Evolutionary conservation across 1,140 invertebrate genomes (phyloP).

Genomic region (Diorhabda carinulata): DNA sequence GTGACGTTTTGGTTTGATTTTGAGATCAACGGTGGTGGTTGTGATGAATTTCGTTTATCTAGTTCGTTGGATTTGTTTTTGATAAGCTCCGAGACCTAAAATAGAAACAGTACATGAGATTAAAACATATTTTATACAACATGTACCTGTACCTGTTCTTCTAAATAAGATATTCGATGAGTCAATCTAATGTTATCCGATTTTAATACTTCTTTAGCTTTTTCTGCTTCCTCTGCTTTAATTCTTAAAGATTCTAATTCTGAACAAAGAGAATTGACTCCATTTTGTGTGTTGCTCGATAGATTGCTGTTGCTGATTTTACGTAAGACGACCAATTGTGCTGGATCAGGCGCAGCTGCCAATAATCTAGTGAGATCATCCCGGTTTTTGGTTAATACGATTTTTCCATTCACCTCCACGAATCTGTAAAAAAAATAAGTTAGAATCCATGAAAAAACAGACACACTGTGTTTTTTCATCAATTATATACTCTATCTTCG

Average conservation of each 20-base stretch:
- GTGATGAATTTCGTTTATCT: constrained; percentile 28
- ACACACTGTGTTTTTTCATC: too few relatives aligned
- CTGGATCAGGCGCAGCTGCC: constrained; percentile 55
- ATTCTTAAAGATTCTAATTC: constrained; percentile 55
- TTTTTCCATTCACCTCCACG: constrained; percentile 78
- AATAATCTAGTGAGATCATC: constrained; percentile 66
- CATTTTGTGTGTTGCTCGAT: constrained; percentile 37
- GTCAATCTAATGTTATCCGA: constrained; percentile 79
- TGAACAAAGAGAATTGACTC: constrained; percentile 50
- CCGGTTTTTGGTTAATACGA: constrained; percentile 63
- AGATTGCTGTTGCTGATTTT: constrained; percentile 47
- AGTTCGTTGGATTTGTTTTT: constrained; percentile 28
- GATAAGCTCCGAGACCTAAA: constrained; percentile 44
- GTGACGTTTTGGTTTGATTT: constrained; percentile 57
- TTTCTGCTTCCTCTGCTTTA: constrained; percentile 59
- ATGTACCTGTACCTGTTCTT: constrained; percentile 63
- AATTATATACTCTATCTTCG: too few relatives aligned
- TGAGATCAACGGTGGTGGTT: constrained; percentile 40
- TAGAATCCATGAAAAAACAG: neutral
- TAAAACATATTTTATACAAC: neutral
- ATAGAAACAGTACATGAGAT: constrained; percentile 6
- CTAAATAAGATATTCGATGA: constrained; percentile 82
- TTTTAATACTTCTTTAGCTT: constrained; percentile 60
- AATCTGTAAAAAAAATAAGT: constrained; percentile 54
- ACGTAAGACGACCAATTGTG: constrained; percentile 50